A percentile compares a stretch with the other conserved stretches of the same genome.
Evolutionary conservation across 1,140 invertebrate genomes (phyloP).

Genomic region (Spodoptera litura): DNA sequence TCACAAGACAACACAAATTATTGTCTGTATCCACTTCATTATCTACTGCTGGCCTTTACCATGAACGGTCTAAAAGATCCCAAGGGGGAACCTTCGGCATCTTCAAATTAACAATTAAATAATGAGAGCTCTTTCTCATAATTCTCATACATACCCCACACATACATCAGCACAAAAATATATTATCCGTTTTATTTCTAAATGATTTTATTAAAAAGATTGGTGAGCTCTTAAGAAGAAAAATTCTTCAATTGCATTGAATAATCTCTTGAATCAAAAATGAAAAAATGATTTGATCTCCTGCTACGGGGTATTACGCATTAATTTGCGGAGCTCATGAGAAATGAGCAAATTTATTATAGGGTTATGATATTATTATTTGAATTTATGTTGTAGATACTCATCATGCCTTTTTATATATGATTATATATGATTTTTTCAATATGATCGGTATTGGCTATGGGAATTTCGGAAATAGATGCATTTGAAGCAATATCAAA

Average conservation of each 20-base stretch:
- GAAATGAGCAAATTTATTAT: slow-evolving; percentile 28
- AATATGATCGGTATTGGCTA: too few species aligned
- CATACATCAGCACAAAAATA: slow-evolving; percentile 8
- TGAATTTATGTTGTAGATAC: not conserved
- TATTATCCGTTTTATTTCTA: slow-evolving; percentile 22
- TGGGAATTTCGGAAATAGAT: too few species aligned
- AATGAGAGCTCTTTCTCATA: slow-evolving; percentile 1
- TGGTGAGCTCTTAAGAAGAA: slow-evolving; percentile 41
- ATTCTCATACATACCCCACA: not conserved
- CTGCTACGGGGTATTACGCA: slow-evolving; percentile 32
- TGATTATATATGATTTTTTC: too few species aligned
- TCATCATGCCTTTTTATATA: too few species aligned
- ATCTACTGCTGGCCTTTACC: too few species aligned
- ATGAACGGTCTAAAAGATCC: too few species aligned
- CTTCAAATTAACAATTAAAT: not conserved
- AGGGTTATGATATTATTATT: not conserved
- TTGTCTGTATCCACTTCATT: too few species aligned
- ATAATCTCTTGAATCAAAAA: slow-evolving; percentile 37
- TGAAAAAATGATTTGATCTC: slow-evolving; percentile 39
- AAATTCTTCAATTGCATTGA: slow-evolving; percentile 44
- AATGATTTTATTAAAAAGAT: slow-evolving; percentile 40
- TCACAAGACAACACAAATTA: too few species aligned
- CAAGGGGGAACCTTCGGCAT: too few species aligned
- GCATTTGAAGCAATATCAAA: too few species aligned
- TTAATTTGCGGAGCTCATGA: slow-evolving; percentile 33